A percentile compares a stretch with the other conserved stretches of the same genome.
Evolutionary conservation across 2,888 invertebrate species (phyloP).

Genomic region (Sinelater perroti): DNA sequence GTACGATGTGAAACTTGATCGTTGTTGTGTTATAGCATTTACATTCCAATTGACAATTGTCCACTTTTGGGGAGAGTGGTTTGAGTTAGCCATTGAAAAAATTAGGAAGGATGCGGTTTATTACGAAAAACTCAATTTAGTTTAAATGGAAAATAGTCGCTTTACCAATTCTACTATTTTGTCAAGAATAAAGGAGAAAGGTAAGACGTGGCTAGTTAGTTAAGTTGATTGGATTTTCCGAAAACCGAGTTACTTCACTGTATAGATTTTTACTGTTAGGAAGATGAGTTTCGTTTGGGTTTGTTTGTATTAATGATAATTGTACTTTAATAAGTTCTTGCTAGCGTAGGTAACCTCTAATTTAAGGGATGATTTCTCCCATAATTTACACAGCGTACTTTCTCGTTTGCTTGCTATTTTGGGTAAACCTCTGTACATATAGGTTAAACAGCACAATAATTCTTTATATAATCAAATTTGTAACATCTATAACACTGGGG

Average conservation of each 20-base stretch:
- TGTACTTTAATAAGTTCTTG: constrained; percentile 2
- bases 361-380: too few species aligned
- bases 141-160: not conserved
- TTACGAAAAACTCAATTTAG: constrained; percentile 10
- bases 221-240: not conserved
- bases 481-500: too few species aligned
- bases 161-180: constrained; percentile 2
- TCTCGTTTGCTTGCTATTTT: not conserved
- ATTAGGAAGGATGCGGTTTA: constrained; percentile 14
- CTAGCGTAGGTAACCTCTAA: too few species aligned
- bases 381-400: not conserved
- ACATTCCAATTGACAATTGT: constrained; percentile 24
- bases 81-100: constrained; percentile 16
- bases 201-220: too few species aligned
- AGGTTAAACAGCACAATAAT: too few species aligned
- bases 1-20: not conserved
- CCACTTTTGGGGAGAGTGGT: constrained; percentile 8
- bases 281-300: too few species aligned
- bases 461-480: too few species aligned
- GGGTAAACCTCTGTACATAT: too few species aligned
- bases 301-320: too few species aligned
- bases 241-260: too few species aligned
- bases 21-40: constrained; percentile 15
- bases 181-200: not conserved
- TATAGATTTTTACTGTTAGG: not conserved